Conservation (phyloP, 2,888 invertebrate genomes). For the Xestia xanthographa region DNA sequence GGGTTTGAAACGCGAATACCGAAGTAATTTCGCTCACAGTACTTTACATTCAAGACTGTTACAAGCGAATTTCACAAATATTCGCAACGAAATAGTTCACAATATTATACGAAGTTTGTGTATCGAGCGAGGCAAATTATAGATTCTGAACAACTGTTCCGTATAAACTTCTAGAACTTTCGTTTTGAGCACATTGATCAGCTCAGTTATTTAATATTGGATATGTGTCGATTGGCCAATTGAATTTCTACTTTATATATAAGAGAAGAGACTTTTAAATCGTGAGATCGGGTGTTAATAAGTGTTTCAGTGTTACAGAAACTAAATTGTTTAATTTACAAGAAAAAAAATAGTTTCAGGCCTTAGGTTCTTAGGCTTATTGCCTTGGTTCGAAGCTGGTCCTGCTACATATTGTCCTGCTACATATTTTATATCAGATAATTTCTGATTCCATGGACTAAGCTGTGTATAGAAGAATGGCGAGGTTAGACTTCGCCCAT, state of each 20-base stretch:
- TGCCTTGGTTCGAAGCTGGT: background rate
- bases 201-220: constrained; percentile 49
- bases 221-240: background rate
- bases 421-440: background rate
- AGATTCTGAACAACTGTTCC: constrained; percentile 39
- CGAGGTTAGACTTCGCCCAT: no score
- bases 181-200: constrained; percentile 51
- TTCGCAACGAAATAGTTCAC: constrained; percentile 41
- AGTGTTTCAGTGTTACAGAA: constrained; percentile 33
- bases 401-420: background rate
- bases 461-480: no score
- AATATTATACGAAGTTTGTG: constrained; percentile 37
- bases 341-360: background rate
- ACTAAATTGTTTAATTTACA: constrained; percentile 10
- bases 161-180: constrained; percentile 58
- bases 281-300: background rate
- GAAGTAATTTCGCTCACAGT: constrained; percentile 3
- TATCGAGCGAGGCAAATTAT: constrained; percentile 51
- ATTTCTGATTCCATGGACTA: background rate
- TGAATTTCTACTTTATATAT: background rate
- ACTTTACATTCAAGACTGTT: constrained; percentile 25
- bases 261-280: background rate
- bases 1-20: background rate
- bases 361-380: no score
- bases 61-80: constrained; percentile 31